These are phyloP conservation scores for Nyctibius bracteatus DNA, from an alignment of 2,113 vertebrate genomes.

Conservation along the genomic window DNA sequence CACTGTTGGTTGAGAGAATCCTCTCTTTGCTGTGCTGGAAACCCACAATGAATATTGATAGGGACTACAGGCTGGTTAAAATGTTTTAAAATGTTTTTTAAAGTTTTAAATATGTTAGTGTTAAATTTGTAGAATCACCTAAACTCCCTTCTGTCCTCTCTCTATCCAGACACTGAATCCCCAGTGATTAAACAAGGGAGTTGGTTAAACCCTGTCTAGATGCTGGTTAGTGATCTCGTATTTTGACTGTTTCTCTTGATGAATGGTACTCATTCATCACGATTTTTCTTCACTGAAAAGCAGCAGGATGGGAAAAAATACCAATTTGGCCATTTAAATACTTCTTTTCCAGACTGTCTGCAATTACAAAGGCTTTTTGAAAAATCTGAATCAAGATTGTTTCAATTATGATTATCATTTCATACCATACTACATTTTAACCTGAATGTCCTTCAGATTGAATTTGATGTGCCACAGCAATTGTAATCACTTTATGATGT, in stretches of 20 bases:
- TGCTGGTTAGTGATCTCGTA: conserved; percentile 49
- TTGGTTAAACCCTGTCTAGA: conserved; percentile 33
- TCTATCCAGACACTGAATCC: neutral
- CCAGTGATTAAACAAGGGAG: conserved; percentile 10
- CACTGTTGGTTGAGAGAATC: neutral
- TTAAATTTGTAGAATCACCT: neutral
- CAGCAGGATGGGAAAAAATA: neutral
- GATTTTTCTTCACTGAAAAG: conserved; percentile 23
- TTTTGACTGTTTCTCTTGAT: conserved; percentile 44
- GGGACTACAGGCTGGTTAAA: neutral
- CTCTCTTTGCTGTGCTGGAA: neutral
- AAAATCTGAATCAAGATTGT: conserved; percentile 2
- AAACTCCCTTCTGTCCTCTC: neutral
- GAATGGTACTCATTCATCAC: conserved; percentile 27
- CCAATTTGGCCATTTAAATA: neutral
- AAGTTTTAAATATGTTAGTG: neutral
- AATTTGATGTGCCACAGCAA: neutral
- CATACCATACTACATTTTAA: neutral
- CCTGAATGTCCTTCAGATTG: neutral
- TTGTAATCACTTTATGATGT: neutral
- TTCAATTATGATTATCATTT: conserved; percentile 13
- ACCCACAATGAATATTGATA: neutral
- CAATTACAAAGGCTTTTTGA: conserved; percentile 20
- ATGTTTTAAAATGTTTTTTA: neutral
- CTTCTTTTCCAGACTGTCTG: conserved; percentile 22